Base-by-base conservation (phyloP, 23 tunicate genomes). In the Clavelina lepadiformis region DNA sequence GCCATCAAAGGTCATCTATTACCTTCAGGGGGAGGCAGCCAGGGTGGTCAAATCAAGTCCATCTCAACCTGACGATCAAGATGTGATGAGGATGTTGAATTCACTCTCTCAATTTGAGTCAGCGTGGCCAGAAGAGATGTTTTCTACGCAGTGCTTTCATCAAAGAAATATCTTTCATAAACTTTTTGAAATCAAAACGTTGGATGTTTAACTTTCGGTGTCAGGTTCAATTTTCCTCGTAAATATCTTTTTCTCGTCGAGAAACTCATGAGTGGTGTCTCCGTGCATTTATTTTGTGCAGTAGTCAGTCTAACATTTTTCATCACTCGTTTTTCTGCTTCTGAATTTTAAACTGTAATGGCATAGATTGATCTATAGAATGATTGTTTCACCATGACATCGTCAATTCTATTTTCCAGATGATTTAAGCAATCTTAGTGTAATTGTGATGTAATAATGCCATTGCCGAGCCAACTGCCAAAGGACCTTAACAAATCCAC, bases 11-110 rank as follows among this genome's bases (percentile, higher is more conserved):
- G 65, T 45, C 24, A 4, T 57, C 0, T 29, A 74, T 28, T 82
- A 74, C 68, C 50, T 82, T 24, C 91, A 82, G 54, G 63, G 81
- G 20, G 91, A 82, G 67, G 76, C 91, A 8, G 81, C 78, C 1
- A 66, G 91, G 38, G 51, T 67, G 7, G 33, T 65, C 1, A 32
- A 49, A 31, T 41, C 76, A 24, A 47, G 13, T 23, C 81, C 81
- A 0, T 24, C 47, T 28, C 80, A 30, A 44, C 6, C 57, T 18
- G 35, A 35, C 28, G 65, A 63, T 18, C 1, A 45, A 23, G 66
- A 66, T 3, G 3, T 74, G 1, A 1, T 19, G 13, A 69, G 46
- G 3, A 33, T 4, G 31, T 2, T 78, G 3, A 28, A 23, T 21
- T 53, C 31, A 23, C 2, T 68, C 15, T 45, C 2, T 5, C 24